Percentiles rank a stretch among this genome's conserved stretches.
These are phyloP conservation scores for Agrotis ipsilon DNA, from an alignment of 2,888 invertebrate genomes.

Conservation along the genomic window DNA sequence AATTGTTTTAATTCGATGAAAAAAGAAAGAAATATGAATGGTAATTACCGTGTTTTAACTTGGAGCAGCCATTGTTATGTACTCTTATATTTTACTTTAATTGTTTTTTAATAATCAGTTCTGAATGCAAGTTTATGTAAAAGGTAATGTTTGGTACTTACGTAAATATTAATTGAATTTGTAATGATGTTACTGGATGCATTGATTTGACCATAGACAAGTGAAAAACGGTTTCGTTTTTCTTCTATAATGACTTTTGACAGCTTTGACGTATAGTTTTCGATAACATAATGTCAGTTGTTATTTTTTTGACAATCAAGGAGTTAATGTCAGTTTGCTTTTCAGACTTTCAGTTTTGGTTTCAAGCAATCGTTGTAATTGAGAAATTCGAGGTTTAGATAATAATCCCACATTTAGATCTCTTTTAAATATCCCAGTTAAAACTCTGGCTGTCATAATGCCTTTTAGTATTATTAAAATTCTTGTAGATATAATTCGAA, in stretches of 20 bases:
- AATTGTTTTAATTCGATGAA: slow-evolving; percentile 86
- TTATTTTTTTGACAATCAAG: too few species aligned
- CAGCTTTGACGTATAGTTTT: too few species aligned
- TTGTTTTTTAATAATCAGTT: slow-evolving; percentile 82
- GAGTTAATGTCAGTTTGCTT: too few species aligned
- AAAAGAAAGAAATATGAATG: slow-evolving; percentile 85
- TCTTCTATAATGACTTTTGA: too few species aligned
- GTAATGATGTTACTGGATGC: neutral
- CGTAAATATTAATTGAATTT: slow-evolving; percentile 40
- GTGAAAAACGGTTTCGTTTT: too few species aligned
- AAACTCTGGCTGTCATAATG: neutral
- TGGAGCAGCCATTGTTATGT: slow-evolving; percentile 81
- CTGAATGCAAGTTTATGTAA: slow-evolving; percentile 37
- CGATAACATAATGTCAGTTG: too few species aligned
- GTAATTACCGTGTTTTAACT: slow-evolving; percentile 84
- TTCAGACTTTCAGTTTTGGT: neutral
- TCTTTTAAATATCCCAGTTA: too few species aligned
- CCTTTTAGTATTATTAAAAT: too few species aligned
- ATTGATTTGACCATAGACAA: neutral
- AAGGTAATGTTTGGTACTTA: slow-evolving; percentile 2
- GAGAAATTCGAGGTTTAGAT: too few species aligned
- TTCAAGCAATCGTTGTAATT: neutral
- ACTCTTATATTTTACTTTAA: slow-evolving; percentile 73
- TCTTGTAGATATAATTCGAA: too few species aligned
- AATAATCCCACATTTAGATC: too few species aligned